Conservation (phyloP, 2,888 invertebrate species). For the Tinea semifulvella region DNA sequence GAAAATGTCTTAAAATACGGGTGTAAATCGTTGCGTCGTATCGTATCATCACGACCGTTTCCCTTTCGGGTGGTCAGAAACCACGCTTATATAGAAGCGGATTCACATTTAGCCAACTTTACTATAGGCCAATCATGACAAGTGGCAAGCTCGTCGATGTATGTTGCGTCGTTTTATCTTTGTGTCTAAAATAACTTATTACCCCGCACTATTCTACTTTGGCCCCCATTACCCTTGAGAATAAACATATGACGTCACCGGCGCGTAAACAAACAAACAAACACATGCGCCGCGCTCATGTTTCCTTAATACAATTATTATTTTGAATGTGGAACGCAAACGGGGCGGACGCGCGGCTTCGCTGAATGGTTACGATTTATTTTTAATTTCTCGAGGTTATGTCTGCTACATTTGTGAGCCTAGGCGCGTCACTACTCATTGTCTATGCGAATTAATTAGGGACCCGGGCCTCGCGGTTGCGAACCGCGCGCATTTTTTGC, state of each 20-base stretch:
- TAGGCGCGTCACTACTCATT: constrained; percentile 23
- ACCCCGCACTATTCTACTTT: too few species aligned
- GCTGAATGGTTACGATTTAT: constrained; percentile 14
- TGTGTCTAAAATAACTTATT: too few species aligned
- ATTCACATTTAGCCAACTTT: too few species aligned
- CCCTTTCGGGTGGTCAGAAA: too few species aligned
- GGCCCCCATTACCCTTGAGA: constrained; percentile 49
- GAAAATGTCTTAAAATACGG: too few species aligned
- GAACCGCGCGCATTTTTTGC: constrained; percentile 13
- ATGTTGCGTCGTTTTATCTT: too few species aligned
- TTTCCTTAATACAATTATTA: constrained; percentile 68
- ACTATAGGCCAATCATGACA: too few species aligned
- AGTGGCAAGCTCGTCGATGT: too few species aligned
- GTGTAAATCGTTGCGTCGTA: too few species aligned
- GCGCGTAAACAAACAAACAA: constrained; percentile 68
- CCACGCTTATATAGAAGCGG: too few species aligned
- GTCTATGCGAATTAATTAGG: constrained; percentile 37
- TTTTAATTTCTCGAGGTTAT: constrained; percentile 17
- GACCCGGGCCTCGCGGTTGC: constrained; percentile 13
- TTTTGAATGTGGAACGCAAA: constrained; percentile 61
- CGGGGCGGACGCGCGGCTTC: constrained; percentile 35
- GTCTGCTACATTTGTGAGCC: neutral
- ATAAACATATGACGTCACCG: constrained; percentile 69
- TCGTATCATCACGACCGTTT: too few species aligned
- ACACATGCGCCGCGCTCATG: constrained; percentile 68